Evolutionary conservation across 2,888 invertebrate genomes (phyloP).

Genomic region (Rhamnusium bicolor): DNA sequence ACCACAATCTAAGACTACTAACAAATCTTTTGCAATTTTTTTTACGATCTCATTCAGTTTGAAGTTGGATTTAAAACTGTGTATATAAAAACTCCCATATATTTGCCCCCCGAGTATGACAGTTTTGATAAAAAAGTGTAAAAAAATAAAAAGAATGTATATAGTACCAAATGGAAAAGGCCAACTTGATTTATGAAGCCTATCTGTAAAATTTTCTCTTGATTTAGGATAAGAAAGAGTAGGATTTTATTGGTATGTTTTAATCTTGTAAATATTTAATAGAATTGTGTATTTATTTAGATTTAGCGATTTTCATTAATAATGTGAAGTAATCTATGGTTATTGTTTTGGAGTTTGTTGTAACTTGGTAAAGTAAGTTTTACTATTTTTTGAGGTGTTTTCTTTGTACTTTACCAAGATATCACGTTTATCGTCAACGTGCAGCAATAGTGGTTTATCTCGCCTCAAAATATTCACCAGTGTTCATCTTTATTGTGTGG

Average conservation of each 20-base stretch:
- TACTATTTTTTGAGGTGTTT: constrained; percentile 20
- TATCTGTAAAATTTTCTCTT: constrained; percentile 29
- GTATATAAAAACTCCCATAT: constrained; percentile 27
- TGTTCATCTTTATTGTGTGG: constrained; percentile 33
- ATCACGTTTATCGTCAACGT: constrained; percentile 1
- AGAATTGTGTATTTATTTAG: constrained; percentile 37
- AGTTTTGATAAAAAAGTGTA: constrained; percentile 30
- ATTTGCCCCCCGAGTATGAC: constrained; percentile 8
- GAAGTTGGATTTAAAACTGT: constrained; percentile 24
- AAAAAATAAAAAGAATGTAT: constrained; percentile 29
- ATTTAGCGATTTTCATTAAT: constrained; percentile 23
- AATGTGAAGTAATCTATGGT: constrained; percentile 29
- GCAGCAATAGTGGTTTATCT: constrained; percentile 29
- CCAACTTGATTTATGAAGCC: constrained; percentile 27
- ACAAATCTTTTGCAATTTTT: constrained; percentile 21
- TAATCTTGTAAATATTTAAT: constrained; percentile 35
- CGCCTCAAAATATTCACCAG: constrained; percentile 23
- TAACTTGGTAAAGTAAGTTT: constrained; percentile 16
- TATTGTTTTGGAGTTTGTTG: constrained; percentile 18
- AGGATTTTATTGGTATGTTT: constrained; percentile 30
- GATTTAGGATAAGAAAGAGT: constrained; percentile 22
- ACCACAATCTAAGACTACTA: constrained; percentile 35
- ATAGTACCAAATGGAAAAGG: constrained; percentile 29
- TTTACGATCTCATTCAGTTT: constrained; percentile 31
- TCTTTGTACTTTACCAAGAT: constrained; percentile 20